Evolutionary conservation across 2,888 invertebrate species (phyloP), one percentile per base, ranked within the genome.

Genomic region (Spicauda simplicius): DNA sequence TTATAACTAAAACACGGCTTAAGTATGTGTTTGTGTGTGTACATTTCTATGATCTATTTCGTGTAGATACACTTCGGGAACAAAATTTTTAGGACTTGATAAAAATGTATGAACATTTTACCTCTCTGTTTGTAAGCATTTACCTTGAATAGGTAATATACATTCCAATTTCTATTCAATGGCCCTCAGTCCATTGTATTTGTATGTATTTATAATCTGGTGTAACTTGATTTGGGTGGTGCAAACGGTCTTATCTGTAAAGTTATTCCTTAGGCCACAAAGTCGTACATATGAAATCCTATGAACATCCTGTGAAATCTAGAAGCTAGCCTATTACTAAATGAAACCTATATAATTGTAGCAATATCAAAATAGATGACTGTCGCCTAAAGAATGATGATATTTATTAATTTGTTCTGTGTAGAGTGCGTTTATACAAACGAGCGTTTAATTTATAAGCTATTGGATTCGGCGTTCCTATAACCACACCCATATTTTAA

Each of bases 111-210:
- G 78, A 56, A 48, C 70, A 70, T 70, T 71, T 64, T 25, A 64
- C 69, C 64, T 71, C 63, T 74, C 70, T 70, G 71, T 75, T 73
- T 72, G 69, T 77, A 52, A 80, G 88, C 88, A 88, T 89, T 88
- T 90, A 88, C 77, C 82, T 85, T 73, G 74, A 80, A 78, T 82
- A 77, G 68, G 66, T 69, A 41, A 41, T 79, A 78, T 81, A 90
- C 90, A 90, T 90, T 90, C 90, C 90, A 89, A 76, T 83, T 78
- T 81, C 70, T 85, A 83, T 76, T 74, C 68, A 76, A 69, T 80
- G 77, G 70, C 73, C 81, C 82, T 85, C 85, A 85, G 83, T 87
- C 83, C 82, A 74, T 72, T 25, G 72, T 78, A 71, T 64, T 52
- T 55, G 62, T 41, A 68, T 61, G 63, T 70, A 57, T 64, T 45